Evolutionary conservation across 2,113 vertebrate genomes (phyloP).

Genomic region (Dasyprocta punctata): DNA sequence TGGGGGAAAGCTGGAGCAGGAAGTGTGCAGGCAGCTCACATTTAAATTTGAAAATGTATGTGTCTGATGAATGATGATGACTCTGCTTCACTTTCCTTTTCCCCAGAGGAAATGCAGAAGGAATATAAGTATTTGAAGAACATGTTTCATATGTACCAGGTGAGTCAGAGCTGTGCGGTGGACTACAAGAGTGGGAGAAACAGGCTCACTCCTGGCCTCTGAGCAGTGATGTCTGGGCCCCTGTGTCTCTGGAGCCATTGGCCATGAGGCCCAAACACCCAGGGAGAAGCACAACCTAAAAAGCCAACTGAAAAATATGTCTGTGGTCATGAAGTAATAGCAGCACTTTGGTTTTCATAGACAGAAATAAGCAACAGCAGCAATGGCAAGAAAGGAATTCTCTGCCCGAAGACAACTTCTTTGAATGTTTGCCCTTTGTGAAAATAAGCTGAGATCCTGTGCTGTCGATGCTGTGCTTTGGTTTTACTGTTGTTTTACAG

Average conservation of each 20-base stretch:
- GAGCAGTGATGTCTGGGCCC: not conserved
- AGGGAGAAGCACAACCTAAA: not conserved
- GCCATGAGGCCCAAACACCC: not conserved
- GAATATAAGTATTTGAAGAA: conserved; percentile 84
- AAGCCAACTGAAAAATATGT: not conserved
- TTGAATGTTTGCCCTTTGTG: not conserved
- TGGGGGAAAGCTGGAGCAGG: not conserved
- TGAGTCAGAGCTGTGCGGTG: conserved; percentile 59
- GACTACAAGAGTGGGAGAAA: not conserved
- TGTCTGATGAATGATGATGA: not conserved
- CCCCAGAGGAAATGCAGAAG: conserved; percentile 79
- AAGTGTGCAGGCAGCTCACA: not conserved
- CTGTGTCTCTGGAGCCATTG: not conserved
- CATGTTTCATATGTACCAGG: conserved; percentile 84
- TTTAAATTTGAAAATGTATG: not conserved
- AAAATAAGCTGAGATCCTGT: not conserved
- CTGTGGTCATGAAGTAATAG: not conserved
- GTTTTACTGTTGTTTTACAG: not conserved
- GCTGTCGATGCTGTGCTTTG: not conserved
- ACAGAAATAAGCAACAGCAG: not conserved
- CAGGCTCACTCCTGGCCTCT: not conserved
- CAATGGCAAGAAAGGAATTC: not conserved
- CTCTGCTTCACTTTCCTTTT: conserved; percentile 38
- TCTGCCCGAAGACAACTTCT: not conserved
- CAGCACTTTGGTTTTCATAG: not conserved